These are phyloP conservation scores for Aurelia aurita DNA, from an alignment of 30 jellyfish, hydroid and myxozoan species.

Conservation along the genomic window DNA sequence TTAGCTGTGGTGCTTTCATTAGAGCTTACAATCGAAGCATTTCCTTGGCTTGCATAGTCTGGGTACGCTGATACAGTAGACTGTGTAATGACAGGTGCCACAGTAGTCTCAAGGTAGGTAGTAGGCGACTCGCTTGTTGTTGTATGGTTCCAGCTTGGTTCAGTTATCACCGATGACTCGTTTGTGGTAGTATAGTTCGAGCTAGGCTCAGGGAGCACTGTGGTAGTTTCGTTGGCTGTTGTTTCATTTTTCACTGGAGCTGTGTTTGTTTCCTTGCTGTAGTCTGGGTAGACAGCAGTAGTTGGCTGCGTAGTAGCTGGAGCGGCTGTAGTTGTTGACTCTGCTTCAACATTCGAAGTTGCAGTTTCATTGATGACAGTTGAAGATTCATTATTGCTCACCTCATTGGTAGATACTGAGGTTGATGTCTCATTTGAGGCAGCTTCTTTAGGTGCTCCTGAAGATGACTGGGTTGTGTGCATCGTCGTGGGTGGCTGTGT, in stretches of 20 bases:
- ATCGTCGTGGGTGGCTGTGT: neutral
- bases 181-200: neutral
- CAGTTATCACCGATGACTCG: neutral
- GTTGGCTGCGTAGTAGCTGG: neutral
- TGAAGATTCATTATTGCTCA: neutral
- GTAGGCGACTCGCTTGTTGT: constrained; percentile 41
- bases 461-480: too few species aligned
- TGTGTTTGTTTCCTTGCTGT: too few species aligned
- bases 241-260: too few species aligned
- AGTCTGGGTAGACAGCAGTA: neutral
- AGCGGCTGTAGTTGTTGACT: neutral
- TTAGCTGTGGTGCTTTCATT: too few species aligned
- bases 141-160: neutral
- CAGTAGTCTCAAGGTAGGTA: constrained; percentile 16
- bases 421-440: neutral
- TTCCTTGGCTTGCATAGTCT: too few species aligned
- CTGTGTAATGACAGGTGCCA: neutral
- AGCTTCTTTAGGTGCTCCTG: neutral
- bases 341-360: constrained; percentile 3
- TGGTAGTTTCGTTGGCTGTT: too few species aligned
- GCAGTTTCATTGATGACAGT: neutral
- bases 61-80: neutral
- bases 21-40: too few species aligned
- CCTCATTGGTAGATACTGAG: too few species aligned
- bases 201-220: too few species aligned